These are phyloP conservation scores for Hirtodrosophila duncani DNA, from an alignment of 2,888 invertebrate genomes.

Conservation along the genomic window DNA sequence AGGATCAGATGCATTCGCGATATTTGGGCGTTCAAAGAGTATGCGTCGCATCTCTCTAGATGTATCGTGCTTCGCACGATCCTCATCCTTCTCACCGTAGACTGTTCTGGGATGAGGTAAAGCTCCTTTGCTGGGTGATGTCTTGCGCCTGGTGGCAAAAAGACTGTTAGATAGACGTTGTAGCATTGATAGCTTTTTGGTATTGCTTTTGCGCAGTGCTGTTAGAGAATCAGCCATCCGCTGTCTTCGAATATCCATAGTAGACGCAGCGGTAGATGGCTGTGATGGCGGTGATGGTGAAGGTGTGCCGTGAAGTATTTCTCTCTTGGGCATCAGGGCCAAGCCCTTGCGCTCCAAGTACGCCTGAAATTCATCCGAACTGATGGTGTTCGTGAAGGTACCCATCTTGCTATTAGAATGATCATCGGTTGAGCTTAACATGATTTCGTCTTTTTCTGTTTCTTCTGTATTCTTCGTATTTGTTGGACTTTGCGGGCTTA, in stretches of 20 bases:
- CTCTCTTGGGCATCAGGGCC: conserved; percentile 68
- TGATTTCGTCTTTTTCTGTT: conserved; percentile 1
- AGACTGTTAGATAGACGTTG: conserved; percentile 75
- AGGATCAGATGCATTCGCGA: background rate
- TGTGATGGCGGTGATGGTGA: conserved; percentile 6
- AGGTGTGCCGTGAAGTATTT: conserved; percentile 43
- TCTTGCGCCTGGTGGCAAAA: conserved; percentile 75
- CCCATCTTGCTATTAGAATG: conserved; percentile 19
- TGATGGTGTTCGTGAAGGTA: conserved; percentile 77
- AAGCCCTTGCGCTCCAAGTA: conserved; percentile 77
- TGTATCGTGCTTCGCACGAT: conserved; percentile 15
- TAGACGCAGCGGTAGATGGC: conserved; percentile 6
- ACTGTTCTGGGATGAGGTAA: conserved; percentile 60
- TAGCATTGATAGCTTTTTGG: conserved; percentile 75
- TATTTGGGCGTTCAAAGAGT: conserved; percentile 61
- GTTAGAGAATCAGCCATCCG: conserved; percentile 44
- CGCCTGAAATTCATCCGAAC: conserved; percentile 77
- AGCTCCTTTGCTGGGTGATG: conserved; percentile 73
- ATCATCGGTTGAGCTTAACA: too few species aligned
- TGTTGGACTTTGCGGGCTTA: conserved; percentile 34
- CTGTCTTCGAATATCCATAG: conserved; percentile 28
- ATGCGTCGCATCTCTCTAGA: conserved; percentile 70
- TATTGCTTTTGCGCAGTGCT: conserved; percentile 41
- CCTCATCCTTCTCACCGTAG: conserved; percentile 34
- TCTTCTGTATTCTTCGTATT: conserved; percentile 4